phyloP scores from a whole-genome alignment of 2,113 vertebrate species.

The Thalassarche chlororhynchos region DNA sequence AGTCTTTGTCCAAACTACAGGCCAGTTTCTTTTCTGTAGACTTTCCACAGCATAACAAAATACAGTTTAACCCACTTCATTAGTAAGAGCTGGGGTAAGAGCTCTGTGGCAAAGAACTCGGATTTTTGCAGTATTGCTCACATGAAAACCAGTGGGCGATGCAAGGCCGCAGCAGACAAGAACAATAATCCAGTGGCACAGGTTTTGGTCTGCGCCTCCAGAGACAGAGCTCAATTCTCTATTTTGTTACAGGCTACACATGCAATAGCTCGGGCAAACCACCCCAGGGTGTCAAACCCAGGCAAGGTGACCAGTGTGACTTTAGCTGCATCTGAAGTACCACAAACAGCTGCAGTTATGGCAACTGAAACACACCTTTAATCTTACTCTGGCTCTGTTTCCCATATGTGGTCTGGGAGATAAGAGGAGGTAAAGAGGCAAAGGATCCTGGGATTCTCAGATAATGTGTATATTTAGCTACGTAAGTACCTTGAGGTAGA shows the following conservation, averaged over 20 bases:
- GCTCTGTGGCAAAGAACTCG: neutral
- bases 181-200: neutral
- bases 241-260: fast-evolving
- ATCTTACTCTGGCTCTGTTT: neutral
- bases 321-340: neutral
- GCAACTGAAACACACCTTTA: neutral
- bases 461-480: constrained; percentile 17
- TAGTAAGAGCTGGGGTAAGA: neutral
- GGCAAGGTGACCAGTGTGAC: neutral
- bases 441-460: neutral
- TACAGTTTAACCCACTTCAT: neutral
- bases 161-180: neutral
- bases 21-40: neutral
- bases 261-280: neutral
- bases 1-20: neutral
- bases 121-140: neutral
- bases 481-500: neutral
- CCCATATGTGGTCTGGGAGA: neutral
- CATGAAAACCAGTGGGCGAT: fast-evolving
- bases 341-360: neutral
- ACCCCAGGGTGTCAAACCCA: neutral
- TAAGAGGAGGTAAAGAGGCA: neutral
- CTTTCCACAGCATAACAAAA: neutral
- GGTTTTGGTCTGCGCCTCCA: neutral
- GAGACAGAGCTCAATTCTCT: neutral